Percentiles rank a stretch among this genome's conserved stretches.
These are phyloP conservation scores for Rhopilema esculentum DNA, from an alignment of 30 jellyfish, hydroid and myxozoan species.

Conservation along the genomic window DNA sequence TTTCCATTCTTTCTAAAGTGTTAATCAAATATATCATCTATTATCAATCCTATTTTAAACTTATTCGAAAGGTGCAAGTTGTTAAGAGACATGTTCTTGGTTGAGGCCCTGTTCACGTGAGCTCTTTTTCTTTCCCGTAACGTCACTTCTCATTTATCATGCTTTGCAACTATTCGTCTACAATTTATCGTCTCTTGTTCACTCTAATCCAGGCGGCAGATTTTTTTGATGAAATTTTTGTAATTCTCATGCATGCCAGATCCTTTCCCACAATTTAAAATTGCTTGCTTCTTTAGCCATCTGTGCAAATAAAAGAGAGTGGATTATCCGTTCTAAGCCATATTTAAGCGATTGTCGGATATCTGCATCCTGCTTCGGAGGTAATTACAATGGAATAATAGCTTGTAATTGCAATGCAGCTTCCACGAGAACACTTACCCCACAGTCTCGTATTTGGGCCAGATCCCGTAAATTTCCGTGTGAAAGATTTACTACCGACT, in stretches of 20 bases:
- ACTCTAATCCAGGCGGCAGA: not conserved
- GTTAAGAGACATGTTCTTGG: too few species aligned
- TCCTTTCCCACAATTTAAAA: slow-evolving; percentile 10
- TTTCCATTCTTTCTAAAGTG: too few species aligned
- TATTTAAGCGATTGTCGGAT: slow-evolving; percentile 35
- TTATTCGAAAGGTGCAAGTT: too few species aligned
- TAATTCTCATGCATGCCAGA: slow-evolving; percentile 28
- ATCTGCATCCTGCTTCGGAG: slow-evolving; percentile 29
- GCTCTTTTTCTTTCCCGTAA: too few species aligned
- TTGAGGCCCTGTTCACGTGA: too few species aligned
- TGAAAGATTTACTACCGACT: slow-evolving; percentile 4
- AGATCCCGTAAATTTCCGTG: slow-evolving; percentile 23
- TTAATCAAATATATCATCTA: too few species aligned
- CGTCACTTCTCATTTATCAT: not conserved
- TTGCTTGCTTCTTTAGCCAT: slow-evolving; percentile 29
- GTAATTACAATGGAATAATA: slow-evolving; percentile 3
- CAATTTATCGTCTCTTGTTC: not conserved
- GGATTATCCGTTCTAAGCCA: slow-evolving; percentile 57
- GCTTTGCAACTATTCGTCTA: too few species aligned
- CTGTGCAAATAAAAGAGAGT: slow-evolving; percentile 16
- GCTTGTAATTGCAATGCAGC: slow-evolving; percentile 7
- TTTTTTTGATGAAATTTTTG: not conserved
- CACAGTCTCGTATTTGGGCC: slow-evolving; percentile 29
- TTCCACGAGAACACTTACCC: slow-evolving; percentile 36
- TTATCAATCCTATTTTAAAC: too few species aligned